A percentile compares a stretch with the other conserved stretches of the same genome.
Evolutionary conservation across 2,113 vertebrate genomes (phyloP).

Genomic region (Montifringilla adamsi): DNA sequence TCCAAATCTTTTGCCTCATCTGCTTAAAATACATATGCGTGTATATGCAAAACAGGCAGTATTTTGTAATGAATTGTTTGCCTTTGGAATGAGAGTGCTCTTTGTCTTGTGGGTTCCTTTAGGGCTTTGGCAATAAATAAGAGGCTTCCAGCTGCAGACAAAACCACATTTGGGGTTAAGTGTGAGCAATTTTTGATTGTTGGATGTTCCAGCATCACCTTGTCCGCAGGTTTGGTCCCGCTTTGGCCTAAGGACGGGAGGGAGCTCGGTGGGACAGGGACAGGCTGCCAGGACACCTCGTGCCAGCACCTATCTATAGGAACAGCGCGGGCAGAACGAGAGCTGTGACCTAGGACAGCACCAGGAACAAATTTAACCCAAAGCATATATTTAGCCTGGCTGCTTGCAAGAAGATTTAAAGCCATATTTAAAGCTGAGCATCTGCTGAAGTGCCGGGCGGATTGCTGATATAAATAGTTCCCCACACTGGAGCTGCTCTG

Average conservation of each 20-base stretch:
- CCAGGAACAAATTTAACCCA: background rate
- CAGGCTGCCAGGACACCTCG: background rate
- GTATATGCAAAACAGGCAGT: background rate
- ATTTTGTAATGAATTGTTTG: background rate
- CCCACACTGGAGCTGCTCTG: background rate
- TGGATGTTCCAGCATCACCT: background rate
- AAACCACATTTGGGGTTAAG: background rate
- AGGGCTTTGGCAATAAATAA: background rate
- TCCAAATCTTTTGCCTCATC: background rate
- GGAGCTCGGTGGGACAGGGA: background rate
- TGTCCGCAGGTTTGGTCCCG: background rate
- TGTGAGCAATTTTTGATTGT: background rate
- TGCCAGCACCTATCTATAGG: background rate
- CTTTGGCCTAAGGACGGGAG: rapidly evolving
- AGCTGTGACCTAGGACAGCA: background rate
- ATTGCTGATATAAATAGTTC: constrained; percentile 29
- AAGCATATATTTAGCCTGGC: constrained; percentile 27
- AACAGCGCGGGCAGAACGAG: too few relatives aligned
- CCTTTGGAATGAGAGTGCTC: background rate
- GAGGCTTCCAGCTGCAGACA: background rate
- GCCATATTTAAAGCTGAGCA: constrained; percentile 49
- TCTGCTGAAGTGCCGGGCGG: background rate
- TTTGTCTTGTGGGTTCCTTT: background rate
- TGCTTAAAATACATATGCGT: background rate
- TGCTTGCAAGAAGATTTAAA: constrained; percentile 29